Conservation (phyloP, 2,888 invertebrate genomes). For the Agelastica alni region DNA sequence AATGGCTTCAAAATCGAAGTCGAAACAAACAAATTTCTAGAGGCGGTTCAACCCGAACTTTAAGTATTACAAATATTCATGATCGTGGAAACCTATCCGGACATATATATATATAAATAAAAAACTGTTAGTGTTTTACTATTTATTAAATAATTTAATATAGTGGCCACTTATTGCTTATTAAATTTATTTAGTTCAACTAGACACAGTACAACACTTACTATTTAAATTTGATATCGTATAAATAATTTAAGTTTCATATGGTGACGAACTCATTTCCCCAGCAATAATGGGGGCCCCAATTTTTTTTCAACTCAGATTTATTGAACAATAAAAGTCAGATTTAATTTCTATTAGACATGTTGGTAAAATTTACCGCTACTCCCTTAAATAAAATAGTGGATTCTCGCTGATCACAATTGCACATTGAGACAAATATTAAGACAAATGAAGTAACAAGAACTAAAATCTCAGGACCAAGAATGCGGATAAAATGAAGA, state of each 20-base stretch:
- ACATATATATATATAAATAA: too few relatives aligned
- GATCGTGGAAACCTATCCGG: too few relatives aligned
- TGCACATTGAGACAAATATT: slow-evolving; percentile 3
- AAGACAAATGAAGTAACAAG: neutral
- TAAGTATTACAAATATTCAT: too few relatives aligned
- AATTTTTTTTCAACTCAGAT: neutral
- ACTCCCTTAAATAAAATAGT: neutral
- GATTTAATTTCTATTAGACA: slow-evolving; percentile 4
- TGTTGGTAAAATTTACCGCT: neutral
- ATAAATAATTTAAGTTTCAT: neutral
- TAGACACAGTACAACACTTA: too few relatives aligned
- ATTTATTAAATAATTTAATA: too few relatives aligned
- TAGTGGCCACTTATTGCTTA: too few relatives aligned
- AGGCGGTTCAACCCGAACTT: too few relatives aligned
- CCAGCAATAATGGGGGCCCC: neutral
- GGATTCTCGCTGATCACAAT: neutral
- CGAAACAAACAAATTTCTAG: too few relatives aligned
- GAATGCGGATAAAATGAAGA: neutral
- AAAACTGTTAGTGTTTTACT: too few relatives aligned
- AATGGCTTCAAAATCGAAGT: too few relatives aligned
- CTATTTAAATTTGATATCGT: too few relatives aligned
- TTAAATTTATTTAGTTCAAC: too few relatives aligned
- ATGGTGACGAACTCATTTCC: neutral
- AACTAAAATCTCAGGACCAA: neutral
- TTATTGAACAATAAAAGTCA: slow-evolving; percentile 7